These are phyloP conservation scores for Amphiduros pacificus DNA, from an alignment of 2,888 invertebrate genomes.

Conservation along the genomic window DNA sequence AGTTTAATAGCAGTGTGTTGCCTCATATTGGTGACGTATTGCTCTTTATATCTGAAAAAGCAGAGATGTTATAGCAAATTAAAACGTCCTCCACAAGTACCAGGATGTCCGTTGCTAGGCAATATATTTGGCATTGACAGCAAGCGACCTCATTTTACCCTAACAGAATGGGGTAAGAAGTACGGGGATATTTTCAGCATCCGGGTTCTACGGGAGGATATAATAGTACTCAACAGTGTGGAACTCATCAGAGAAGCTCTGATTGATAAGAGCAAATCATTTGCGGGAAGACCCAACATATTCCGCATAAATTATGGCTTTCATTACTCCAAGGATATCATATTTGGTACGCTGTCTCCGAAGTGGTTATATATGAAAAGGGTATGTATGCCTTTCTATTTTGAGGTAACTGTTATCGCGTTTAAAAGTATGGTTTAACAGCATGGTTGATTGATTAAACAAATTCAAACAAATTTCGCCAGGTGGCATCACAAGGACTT, in stretches of 20 bases:
- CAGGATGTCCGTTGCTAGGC: not conserved
- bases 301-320: slow-evolving; percentile 28
- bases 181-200: slow-evolving; percentile 42
- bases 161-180: slow-evolving; percentile 2
- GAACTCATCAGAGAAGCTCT: slow-evolving; percentile 41
- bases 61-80: too few relatives aligned
- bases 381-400: too few relatives aligned
- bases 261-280: slow-evolving; percentile 33
- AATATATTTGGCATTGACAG: not conserved
- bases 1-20: too few relatives aligned
- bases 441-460: not conserved
- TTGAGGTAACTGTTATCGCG: not conserved
- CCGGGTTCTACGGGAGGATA: slow-evolving; percentile 38
- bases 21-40: too few relatives aligned
- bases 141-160: not conserved
- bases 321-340: slow-evolving; percentile 24
- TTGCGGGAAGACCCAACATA: slow-evolving; percentile 38
- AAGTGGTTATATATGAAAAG: slow-evolving; percentile 26
- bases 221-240: slow-evolving; percentile 44
- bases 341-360: slow-evolving; percentile 18
- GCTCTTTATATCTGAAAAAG: too few relatives aligned
- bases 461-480: not conserved
- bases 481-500: slow-evolving; percentile 1
- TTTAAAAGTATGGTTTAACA: not conserved
- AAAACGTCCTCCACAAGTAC: not conserved